Evolutionary conservation across 2,113 vertebrate genomes (phyloP).

Genomic region (Pterocles gutturalis): DNA sequence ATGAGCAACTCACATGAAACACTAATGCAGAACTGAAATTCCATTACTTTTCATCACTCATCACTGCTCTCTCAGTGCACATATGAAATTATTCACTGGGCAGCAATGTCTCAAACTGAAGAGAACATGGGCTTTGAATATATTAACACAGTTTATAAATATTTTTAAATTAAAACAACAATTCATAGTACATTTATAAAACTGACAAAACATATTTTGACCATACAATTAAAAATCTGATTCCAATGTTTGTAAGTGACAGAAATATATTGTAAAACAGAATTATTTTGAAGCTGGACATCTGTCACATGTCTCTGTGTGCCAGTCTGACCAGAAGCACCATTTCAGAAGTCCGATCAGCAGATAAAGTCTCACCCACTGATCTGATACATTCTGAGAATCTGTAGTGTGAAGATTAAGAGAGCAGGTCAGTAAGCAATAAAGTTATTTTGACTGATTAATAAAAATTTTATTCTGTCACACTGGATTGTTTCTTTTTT

Average conservation of each 20-base stretch:
- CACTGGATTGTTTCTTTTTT: not conserved
- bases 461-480: not conserved
- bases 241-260: not conserved
- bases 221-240: not conserved
- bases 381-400: not conserved
- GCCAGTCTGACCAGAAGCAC: not conserved
- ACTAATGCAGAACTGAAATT: conserved; percentile 55
- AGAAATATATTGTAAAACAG: not conserved
- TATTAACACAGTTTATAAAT: not conserved
- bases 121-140: not conserved
- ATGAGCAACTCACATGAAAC: not conserved
- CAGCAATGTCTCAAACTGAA: conserved; percentile 5
- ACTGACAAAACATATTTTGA: not conserved
- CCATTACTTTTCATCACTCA: conserved; percentile 43
- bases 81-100: conserved; percentile 8
- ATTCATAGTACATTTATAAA: not conserved
- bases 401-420: not conserved
- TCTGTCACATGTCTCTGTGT: not conserved
- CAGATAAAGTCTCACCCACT: not conserved
- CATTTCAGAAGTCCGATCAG: not conserved
- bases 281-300: not conserved
- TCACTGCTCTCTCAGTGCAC: conserved; percentile 16
- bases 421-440: not conserved
- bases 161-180: not conserved
- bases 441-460: not conserved